Evolutionary conservation across 2,797 vertebrate species (phyloP), one percentile per base, ranked within the genome.

Genomic region (Aeoliscus strigatus): DNA sequence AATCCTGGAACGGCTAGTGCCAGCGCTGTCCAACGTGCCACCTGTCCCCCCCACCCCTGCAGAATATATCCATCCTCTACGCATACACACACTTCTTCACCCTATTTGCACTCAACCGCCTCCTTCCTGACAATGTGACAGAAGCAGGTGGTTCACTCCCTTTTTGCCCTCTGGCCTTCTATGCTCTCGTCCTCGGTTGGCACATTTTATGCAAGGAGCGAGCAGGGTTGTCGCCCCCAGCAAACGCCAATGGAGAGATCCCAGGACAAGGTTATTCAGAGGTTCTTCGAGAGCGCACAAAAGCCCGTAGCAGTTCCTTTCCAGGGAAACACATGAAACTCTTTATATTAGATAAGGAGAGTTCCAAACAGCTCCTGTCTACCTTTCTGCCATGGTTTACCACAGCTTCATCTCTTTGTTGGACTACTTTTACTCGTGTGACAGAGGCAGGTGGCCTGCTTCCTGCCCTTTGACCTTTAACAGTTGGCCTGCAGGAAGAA

Each of bases 391-490:
- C 30, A 21, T 17, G 34, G 56, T 37, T 42, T 13, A 37, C 64
- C 33, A 42, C 73, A 55, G 56, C 70, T 80, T 73, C 73, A 75
- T 76, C 55, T 70, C 56, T 65, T 36, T 60, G 60, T 66, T 57
- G 40, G 11, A 33, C 66, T 47, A 57, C 69, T 67, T 69, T 72
- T 66, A 65, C 62, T 29, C 70, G 70, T 80, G 77, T 83, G 83
- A 86, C 81, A 80, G 83, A 83, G 80, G 82, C 85, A 87, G 83
- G 83, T 87, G 85, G 85, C 83, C 81, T 76, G 84, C 79, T 85
- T 86, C 79, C 81, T 86, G 81, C 81, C 79, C 85, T 84, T 81
- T 86, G 82, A 83, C 84, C 80, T 82, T 84, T 55, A 84, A 76
- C 63, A 70, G 71, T 77, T 82, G 71, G 77, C 71, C 61, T 21